These are phyloP conservation scores for Erethizon dorsatum DNA, from an alignment of 2,797 vertebrate genomes.

Conservation along the genomic window DNA sequence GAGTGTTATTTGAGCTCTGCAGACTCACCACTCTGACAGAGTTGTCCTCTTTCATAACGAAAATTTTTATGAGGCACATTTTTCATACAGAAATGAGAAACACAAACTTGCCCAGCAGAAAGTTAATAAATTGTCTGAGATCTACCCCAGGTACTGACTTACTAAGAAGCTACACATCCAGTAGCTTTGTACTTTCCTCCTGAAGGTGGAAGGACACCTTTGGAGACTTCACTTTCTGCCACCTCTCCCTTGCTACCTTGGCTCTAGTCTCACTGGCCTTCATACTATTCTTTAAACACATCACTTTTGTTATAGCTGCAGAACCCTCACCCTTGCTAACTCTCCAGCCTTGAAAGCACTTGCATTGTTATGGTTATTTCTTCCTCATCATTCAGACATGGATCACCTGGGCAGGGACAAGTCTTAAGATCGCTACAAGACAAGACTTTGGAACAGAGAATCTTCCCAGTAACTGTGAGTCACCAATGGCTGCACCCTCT, in stretches of 20 bases:
- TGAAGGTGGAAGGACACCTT: neutral
- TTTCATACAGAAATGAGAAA: constrained; percentile 21
- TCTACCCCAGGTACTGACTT: neutral
- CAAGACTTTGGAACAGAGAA: neutral
- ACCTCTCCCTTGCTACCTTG: neutral
- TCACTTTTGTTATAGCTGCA: neutral
- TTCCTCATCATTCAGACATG: neutral
- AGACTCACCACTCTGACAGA: neutral
- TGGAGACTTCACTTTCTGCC: neutral
- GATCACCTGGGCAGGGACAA: neutral
- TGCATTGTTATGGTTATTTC: neutral
- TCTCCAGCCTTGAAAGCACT: neutral
- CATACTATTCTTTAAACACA: neutral
- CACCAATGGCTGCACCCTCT: neutral
- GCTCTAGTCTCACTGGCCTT: neutral
- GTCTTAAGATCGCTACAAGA: neutral
- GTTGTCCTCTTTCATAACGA: neutral
- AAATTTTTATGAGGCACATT: neutral
- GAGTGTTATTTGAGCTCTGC: neutral
- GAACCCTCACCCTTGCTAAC: neutral
- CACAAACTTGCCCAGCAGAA: constrained; percentile 9
- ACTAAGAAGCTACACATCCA: neutral
- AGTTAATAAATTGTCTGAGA: neutral
- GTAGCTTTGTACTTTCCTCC: neutral
- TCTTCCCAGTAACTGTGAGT: neutral